Evolutionary conservation across 2,888 invertebrate species (phyloP), one percentile per base, ranked within the genome.

Genomic region (Sycophila texana): DNA sequence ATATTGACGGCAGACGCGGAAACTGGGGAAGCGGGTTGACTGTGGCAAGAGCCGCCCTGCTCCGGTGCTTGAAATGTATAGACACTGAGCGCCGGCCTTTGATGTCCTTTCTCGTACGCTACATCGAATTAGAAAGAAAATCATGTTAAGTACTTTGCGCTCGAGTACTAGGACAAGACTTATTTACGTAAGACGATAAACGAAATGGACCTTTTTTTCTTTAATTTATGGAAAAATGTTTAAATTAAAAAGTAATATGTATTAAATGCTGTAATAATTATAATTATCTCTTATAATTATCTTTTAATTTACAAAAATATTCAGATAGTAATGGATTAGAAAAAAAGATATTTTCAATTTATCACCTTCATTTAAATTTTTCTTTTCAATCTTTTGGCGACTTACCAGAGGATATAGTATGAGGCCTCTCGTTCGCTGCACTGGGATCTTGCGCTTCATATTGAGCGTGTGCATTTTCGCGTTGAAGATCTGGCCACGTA

Each of bases 1-100:
- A 85, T 83, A 80, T 86, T 87, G 20, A 85, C 84, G 5, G 86
- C 85, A 65, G 89, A 88, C 74, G 87, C 87, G 22, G 90, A 90
- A 66, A 90, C 90, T 49, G 92, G 91, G 78, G 92, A 92, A 68
- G 90, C 90, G 20, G 91, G 91, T 85, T 92, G 91, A 73, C 91
- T 91, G 78, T 91, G 91, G 79, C 88, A 89, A 81, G 88, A 88
- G 57, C 82, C 80, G 60, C 84, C 86, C 86, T 91, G 91, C 81
- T 94, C 94, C 18, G 95, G 95, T 83, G 95, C 95, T 92, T 96
- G 95, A 92, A 96, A 96, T 86, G 98, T 97, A 90, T 97, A 96
- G 51, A 95, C 96, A 82, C 96, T 96, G 51, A 98, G 92, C 0
- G 97, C 95, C 18, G 98, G 95, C 80, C 98, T 93, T 82, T 95